phyloP scores from a whole-genome alignment of 2,888 invertebrate genomes.

The Acrobasis repandana region DNA sequence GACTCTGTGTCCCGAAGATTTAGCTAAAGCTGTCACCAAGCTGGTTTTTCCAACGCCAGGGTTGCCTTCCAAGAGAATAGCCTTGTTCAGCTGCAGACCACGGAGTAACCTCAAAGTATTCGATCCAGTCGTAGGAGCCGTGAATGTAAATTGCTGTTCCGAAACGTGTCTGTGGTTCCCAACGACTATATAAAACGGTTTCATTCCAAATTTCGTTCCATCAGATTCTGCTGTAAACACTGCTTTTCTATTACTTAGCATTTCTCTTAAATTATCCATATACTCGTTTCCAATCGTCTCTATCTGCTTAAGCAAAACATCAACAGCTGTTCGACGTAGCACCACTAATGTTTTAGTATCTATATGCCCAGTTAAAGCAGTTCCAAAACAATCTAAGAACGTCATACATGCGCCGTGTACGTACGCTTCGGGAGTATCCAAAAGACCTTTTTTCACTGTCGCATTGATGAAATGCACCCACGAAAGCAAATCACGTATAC shows the following conservation, averaged over 20 bases:
- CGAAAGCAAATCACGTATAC: slow-evolving; percentile 94
- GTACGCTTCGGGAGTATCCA: slow-evolving; percentile 86
- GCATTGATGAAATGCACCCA: slow-evolving; percentile 96
- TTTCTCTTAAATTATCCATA: slow-evolving; percentile 54
- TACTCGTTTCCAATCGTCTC: slow-evolving; percentile 62
- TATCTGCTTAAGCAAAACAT: slow-evolving; percentile 82
- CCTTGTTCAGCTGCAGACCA: slow-evolving; percentile 94
- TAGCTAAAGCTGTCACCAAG: slow-evolving; percentile 94
- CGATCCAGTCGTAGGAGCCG: slow-evolving; percentile 89
- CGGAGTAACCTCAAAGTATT: slow-evolving; percentile 94
- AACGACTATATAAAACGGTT: slow-evolving; percentile 88
- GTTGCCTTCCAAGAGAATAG: slow-evolving; percentile 97
- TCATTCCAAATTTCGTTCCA: slow-evolving; percentile 85
- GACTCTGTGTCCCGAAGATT: slow-evolving; percentile 90
- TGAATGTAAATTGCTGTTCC: slow-evolving; percentile 85
- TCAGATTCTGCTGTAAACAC: slow-evolving; percentile 60
- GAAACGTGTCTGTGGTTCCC: slow-evolving; percentile 58
- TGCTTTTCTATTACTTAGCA: slow-evolving; percentile 56
- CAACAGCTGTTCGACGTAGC: slow-evolving; percentile 78
- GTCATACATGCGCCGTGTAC: slow-evolving; percentile 96
- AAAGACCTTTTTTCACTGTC: slow-evolving; percentile 66
- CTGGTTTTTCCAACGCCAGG: slow-evolving; percentile 99
- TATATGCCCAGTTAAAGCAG: slow-evolving; percentile 89
- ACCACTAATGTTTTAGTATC: slow-evolving; percentile 75
- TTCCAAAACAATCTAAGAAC: slow-evolving; percentile 95